Conservation (phyloP, 2,113 vertebrate genomes). For the Calidris pygmaea region DNA sequence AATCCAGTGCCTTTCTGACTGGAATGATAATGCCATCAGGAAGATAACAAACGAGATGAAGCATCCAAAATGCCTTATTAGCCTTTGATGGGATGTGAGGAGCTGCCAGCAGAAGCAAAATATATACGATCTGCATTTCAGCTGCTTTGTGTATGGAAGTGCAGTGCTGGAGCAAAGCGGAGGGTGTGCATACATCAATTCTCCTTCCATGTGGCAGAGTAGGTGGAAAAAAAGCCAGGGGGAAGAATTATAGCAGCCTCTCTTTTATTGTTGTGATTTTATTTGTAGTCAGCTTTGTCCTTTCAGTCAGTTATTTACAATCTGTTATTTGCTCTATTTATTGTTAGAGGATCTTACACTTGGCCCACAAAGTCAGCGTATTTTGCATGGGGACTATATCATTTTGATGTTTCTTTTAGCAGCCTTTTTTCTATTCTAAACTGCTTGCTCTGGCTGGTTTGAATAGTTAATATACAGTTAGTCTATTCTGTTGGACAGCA, state of each 20-base stretch:
- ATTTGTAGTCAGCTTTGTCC: conserved; percentile 15
- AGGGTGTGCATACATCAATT: neutral
- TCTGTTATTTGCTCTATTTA: neutral
- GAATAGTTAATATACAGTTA: neutral
- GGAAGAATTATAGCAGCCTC: conserved; percentile 2
- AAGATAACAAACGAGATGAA: neutral
- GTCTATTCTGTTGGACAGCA: neutral
- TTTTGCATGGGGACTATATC: neutral
- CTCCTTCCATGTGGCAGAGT: neutral
- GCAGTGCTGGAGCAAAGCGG: neutral
- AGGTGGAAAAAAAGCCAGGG: neutral
- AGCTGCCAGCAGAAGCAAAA: conserved; percentile 1
- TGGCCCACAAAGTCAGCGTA: neutral
- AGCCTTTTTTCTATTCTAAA: neutral
- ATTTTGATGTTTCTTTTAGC: neutral
- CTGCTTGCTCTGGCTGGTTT: neutral
- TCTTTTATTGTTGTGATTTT: neutral
- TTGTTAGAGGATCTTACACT: neutral
- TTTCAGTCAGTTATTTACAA: conserved; percentile 12
- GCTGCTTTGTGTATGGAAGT: neutral
- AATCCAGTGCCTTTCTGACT: conserved; percentile 22
- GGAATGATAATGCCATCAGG: conserved; percentile 33
- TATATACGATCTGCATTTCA: neutral
- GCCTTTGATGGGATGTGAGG: neutral
- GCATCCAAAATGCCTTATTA: neutral